phyloP scores from a whole-genome alignment of 2,797 vertebrate genomes.

The Scolopax bukidnonensis region DNA sequence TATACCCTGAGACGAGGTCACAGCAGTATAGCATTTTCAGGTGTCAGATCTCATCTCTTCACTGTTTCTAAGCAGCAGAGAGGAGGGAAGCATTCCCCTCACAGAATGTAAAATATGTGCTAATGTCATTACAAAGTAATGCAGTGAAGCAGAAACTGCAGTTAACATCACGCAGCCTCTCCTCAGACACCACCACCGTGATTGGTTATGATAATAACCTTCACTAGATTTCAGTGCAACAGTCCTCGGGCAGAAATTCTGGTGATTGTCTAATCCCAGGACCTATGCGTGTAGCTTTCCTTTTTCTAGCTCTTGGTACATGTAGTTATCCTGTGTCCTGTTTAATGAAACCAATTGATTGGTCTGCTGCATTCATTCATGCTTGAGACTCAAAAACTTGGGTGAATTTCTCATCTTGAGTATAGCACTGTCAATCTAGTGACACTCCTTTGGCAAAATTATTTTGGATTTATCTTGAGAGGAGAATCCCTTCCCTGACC shows the following conservation, averaged over 20 bases:
- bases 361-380: neutral
- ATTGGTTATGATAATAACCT: neutral
- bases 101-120: neutral
- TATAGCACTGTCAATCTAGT: neutral
- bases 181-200: neutral
- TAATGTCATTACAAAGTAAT: neutral
- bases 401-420: neutral
- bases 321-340: neutral
- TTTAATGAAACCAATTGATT: neutral
- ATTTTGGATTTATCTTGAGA: neutral
- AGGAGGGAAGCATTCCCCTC: neutral
- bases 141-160: conserved; percentile 12
- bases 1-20: neutral
- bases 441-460: neutral
- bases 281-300: neutral
- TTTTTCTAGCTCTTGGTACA: neutral
- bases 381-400: neutral
- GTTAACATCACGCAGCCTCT: neutral
- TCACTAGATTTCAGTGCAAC: neutral
- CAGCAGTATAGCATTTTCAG: neutral
- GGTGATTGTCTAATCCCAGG: neutral
- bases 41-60: conserved; percentile 48
- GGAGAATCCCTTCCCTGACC: neutral
- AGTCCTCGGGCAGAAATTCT: neutral
- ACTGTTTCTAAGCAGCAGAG: neutral